phyloP scores from a whole-genome alignment of 2,888 invertebrate genomes.

The Lithophane socia region DNA sequence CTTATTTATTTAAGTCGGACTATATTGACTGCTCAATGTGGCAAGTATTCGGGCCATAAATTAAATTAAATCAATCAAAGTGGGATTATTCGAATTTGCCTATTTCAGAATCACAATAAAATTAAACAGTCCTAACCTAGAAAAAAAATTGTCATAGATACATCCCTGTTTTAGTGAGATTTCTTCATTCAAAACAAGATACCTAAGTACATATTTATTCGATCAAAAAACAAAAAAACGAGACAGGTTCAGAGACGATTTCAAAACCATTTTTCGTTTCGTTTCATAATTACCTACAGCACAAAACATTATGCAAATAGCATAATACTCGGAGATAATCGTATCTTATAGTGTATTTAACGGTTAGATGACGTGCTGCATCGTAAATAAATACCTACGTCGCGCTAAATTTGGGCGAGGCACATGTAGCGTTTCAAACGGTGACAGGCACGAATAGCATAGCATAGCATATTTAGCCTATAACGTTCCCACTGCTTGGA shows the following conservation, averaged over 20 bases:
- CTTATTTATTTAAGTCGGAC: neutral
- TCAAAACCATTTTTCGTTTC: too few relatives aligned
- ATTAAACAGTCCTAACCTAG: neutral
- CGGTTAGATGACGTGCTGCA: neutral
- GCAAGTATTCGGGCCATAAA: neutral
- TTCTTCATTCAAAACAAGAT: too few relatives aligned
- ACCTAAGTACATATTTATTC: too few relatives aligned
- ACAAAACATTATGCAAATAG: neutral
- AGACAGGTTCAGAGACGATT: too few relatives aligned
- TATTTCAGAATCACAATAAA: neutral
- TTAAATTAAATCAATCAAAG: too few relatives aligned
- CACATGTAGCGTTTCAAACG: neutral
- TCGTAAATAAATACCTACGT: too few relatives aligned
- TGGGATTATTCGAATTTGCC: too few relatives aligned
- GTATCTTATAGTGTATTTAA: neutral
- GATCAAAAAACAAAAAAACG: neutral
- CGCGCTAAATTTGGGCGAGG: too few relatives aligned
- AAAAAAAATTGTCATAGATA: neutral
- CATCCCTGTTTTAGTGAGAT: neutral
- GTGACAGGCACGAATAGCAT: neutral
- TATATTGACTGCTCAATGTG: neutral
- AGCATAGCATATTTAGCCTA: too few relatives aligned
- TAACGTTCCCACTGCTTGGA: too few relatives aligned
- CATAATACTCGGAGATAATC: neutral
- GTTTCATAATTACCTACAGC: neutral